Base-by-base conservation (phyloP, 2,797 vertebrate species). In the Kryptopterus vitreolus region DNA sequence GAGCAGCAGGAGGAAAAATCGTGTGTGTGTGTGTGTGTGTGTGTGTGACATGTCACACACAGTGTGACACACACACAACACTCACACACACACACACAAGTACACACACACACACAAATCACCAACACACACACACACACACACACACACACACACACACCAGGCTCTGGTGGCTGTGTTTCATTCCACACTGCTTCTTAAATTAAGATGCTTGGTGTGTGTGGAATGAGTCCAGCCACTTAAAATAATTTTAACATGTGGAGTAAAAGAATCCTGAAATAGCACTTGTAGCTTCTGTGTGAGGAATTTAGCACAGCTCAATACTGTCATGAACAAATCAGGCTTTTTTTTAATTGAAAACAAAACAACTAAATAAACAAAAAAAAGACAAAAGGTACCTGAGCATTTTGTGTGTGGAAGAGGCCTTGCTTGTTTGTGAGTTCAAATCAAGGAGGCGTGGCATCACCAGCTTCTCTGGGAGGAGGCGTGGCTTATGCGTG, bases 191-290 rank as follows among this genome's bases (percentile, higher is more conserved):
- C 22, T 55, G 52, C n/a, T 26, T 77, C 72, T 81, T 77, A 80
- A 81, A 79, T 81, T n/a, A 77, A 83, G 72, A 70, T 26, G 1
- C 29, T 66, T 61, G 55, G 24, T 50, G 81, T 33, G 50, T 58
- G 69, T 73, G 61, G 35, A 71, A 55, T 9, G 35, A 53, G n/a
- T 63, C 59, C 53, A 43, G 10, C 48, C 24, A 53, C 78, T 73
- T 55, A 62, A 85, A 85, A 86, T 80, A 81, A 81, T 61, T 76
- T 72, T 20, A 26, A 76, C 77, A 26, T 53, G 61, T 82, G 80
- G 71, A 77, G 31, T 38, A 58, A 35, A 46, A n/a, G 20, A 22
- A 46, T 59, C 33, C 43, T 80, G 52, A 76, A 80, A 83, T 46
- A 78, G 24, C 35, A 57, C 3, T 50, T 15, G 6, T 5, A 72